Base-by-base conservation (phyloP, 2,888 invertebrate genomes). In the Epirrhoe tristata region DNA sequence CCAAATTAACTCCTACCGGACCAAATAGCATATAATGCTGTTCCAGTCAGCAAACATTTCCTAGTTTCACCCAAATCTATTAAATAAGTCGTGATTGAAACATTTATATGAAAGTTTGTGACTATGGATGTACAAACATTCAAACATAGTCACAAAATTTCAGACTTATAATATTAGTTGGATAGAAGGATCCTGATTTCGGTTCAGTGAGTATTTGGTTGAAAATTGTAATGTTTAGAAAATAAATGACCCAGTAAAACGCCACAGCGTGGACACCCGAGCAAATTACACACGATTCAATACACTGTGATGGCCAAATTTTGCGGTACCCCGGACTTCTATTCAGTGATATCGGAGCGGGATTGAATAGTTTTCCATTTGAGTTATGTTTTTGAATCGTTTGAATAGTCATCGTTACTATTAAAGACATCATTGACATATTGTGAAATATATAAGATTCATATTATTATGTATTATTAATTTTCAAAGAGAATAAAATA, bases 291-390 rank as follows among this genome's bases (percentile, higher is more conserved):
- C 71, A 80, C 90, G 85, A 79, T 79, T 86, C 85, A 90, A 77
- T 88, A 84, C 86, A 82, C 86, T 78, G 79, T 78, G 84, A 87
- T 88, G 88, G 81, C 83, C 82, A 84, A 87, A 91, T 91, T 91
- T 90, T 85, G 91, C 90, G 91, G 89, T 84, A 75, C 77, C 83
- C 86, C 81, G 83, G 84, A 81, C 86, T 82, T 77, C 87, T 80
- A 90, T 91, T 90, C 81, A 90, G 81, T 78, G 77, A 77, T 83
- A 84, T 80, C 79, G 74, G 80, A 81, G 80, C 76, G 71, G 74
- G 73, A 79, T 77, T 82, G 81, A 85, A 86, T 86, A 77, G 74
- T 81, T 85, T 86, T 86, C 82, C 86, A 80, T 84, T 77, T 80
- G 83, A 85, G 79, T 83, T 81, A 82, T 79, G 81, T 71, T 77